Evolutionary conservation across 1,140 invertebrate genomes (phyloP).

Genomic region (Euwallacea similis): DNA sequence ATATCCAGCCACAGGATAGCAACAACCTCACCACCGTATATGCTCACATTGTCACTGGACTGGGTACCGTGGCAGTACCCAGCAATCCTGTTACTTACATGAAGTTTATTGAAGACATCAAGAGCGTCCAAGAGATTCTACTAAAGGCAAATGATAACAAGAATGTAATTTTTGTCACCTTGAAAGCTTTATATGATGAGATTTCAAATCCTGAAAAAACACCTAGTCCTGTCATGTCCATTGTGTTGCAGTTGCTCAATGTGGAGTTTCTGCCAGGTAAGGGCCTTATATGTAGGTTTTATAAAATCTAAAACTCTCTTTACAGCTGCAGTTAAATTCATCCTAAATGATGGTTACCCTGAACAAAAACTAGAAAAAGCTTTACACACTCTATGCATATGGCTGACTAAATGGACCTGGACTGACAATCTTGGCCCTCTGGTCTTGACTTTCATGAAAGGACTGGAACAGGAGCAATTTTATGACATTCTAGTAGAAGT

Average conservation of each 20-base stretch:
- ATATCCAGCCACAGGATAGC: slow-evolving; percentile 38
- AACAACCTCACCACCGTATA: slow-evolving; percentile 40
- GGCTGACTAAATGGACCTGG: slow-evolving; percentile 57
- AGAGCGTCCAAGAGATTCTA: slow-evolving; percentile 52
- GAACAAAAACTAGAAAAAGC: slow-evolving; percentile 53
- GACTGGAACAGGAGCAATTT: slow-evolving; percentile 57
- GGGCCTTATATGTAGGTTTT: neutral
- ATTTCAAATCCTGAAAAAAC: slow-evolving; percentile 52
- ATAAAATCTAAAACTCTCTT: neutral
- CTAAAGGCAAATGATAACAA: slow-evolving; percentile 46
- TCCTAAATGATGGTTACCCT: slow-evolving; percentile 54
- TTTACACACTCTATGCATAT: slow-evolving; percentile 57
- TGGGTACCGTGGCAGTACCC: slow-evolving; percentile 47
- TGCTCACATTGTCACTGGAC: slow-evolving; percentile 44
- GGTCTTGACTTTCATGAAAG: slow-evolving; percentile 58
- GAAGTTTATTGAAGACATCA: slow-evolving; percentile 54
- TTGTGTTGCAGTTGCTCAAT: slow-evolving; percentile 52
- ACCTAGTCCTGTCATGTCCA: slow-evolving; percentile 59
- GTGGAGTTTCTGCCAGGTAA: slow-evolving; percentile 9
- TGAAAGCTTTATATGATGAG: slow-evolving; percentile 54
- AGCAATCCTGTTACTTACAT: slow-evolving; percentile 43
- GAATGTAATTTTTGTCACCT: slow-evolving; percentile 48
- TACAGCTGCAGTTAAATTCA: slow-evolving; percentile 45
- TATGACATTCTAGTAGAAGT: slow-evolving; percentile 57
- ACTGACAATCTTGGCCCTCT: slow-evolving; percentile 57